Evolutionary conservation across 2,797 vertebrate species (phyloP), one percentile per base, ranked within the genome.

Genomic region (Ispidina lecontei): DNA sequence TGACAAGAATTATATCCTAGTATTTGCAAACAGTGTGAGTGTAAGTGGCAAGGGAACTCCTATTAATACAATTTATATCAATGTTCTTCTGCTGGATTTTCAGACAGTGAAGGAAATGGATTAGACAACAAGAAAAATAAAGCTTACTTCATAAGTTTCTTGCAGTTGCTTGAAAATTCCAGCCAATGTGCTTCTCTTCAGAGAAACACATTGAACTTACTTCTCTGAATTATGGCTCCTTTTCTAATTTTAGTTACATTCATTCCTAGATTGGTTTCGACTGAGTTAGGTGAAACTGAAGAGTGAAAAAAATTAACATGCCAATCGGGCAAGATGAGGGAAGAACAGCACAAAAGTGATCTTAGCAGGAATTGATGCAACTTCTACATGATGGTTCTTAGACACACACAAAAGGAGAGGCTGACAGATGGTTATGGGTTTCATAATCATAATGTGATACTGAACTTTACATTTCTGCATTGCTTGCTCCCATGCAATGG

Each of bases 161-260:
- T 65, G 39, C 76, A 65, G 35, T 52, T 75, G 7, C 26, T 91
- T 91, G 58, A 85, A 89, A 89, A 87, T 83, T 90, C 35, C 55
- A 87, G 51, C 25, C 65, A 37, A 25, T 31, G n/a, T 59, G 55
- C 25, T 85, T 83, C 37, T 62, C 28, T 83, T 89, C 54, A 80
- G 70, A 83, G 17, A 13, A 89, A 89, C 0, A 3, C 4, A 46
- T 12, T 44, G 6, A 35, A 77, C 29, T 44, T 69, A 78, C 7
- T 77, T 20, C 29, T 25, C 72, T 59, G 58, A 87, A 91, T 82
- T 64, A 20, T 51, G 46, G 21, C 19, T 69, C 22, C 41, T 63
- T 15, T 60, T 87, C 26, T 82, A 54, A 43, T 56, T 89, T 71
- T 54, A 70, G 33, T 68, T 71, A n/a, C 41, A 60, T 63, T 79